Conservation (phyloP, 2,113 vertebrate species). For the Camelus dromedarius region DNA sequence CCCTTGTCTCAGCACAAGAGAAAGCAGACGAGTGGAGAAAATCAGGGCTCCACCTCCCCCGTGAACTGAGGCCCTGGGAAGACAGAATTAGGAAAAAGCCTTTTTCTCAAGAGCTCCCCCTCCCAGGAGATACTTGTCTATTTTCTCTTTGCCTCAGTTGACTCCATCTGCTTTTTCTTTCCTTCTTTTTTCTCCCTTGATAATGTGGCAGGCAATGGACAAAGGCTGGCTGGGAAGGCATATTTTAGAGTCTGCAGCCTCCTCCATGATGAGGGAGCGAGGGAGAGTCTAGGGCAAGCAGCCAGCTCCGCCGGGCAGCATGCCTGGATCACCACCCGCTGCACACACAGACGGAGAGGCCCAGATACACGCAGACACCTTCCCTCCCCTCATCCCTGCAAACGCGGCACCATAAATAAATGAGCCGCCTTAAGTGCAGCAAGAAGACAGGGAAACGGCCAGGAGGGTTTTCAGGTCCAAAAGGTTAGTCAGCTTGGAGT, state of each 20-base stretch:
- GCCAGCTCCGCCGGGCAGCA: background rate
- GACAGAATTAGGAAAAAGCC: background rate
- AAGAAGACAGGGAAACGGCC: background rate
- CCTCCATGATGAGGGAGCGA: background rate
- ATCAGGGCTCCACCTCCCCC: background rate
- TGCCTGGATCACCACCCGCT: background rate
- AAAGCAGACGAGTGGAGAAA: background rate
- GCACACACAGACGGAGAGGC: background rate
- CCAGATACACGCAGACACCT: accelerated
- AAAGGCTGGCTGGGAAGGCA: background rate
- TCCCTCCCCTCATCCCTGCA: background rate
- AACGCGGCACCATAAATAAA: background rate
- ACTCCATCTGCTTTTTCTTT: background rate
- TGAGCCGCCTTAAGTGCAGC: background rate
- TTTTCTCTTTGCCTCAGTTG: background rate
- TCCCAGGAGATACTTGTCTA: background rate
- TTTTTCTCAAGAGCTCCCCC: background rate
- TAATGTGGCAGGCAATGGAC: background rate
- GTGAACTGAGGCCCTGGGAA: background rate
- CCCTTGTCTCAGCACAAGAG: background rate
- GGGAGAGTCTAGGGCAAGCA: background rate
- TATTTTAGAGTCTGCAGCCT: background rate
- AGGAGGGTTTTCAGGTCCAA: background rate
- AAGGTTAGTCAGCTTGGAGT: background rate
- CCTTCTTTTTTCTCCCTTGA: background rate